Base-by-base conservation (phyloP, 2,797 vertebrate genomes). In the Coranthus polyacanthus region DNA sequence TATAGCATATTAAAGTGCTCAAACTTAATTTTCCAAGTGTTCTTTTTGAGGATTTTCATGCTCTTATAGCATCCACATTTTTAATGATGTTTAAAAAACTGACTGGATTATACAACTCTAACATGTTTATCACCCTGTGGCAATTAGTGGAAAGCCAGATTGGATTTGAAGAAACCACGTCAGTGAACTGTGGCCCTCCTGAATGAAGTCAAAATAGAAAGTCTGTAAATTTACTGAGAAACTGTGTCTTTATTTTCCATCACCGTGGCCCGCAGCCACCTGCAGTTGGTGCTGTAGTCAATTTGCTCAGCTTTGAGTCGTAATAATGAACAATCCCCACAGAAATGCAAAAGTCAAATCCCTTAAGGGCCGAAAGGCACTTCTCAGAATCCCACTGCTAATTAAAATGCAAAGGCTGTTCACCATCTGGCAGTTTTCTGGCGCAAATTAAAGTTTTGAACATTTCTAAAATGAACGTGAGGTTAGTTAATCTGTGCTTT, bases 1-100 rank as follows among this genome's bases (percentile, higher is more conserved):
- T 63, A 71, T 69, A 83, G 62, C 57, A 43, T 62, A 78, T 84
- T 92, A 93, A 93, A 92, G 91, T 93, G 91, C 88, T 90, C 81
- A 87, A 87, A 88, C 86, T 81, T 63, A 53, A 84, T 67, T 86
- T 54, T 73, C 42, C 37, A 86, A 29, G 46, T 60, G 18, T 81
- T 73, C 76, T n/a, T 39, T 39, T 39, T 15, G 47, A 59, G 44
- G 4, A 45, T 63, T 38, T 71, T 63, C 12, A 76, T 72, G 58
- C 42, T 76, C 11, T 43, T 37, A 65, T 32, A 45, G 34, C 16
- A 18, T 26, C 17, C 4, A 0, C 32, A 12, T 55, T 77, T 20
- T 45, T 49, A 54, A 54, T 67, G 10, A 34, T 22, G 49, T 51
- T 34, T 18, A 32, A 20, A 50, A 46, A 38, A 38, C 18, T 39